Evolutionary conservation across 2,797 vertebrate species (phyloP).

Genomic region (Crenuchus spilurus): DNA sequence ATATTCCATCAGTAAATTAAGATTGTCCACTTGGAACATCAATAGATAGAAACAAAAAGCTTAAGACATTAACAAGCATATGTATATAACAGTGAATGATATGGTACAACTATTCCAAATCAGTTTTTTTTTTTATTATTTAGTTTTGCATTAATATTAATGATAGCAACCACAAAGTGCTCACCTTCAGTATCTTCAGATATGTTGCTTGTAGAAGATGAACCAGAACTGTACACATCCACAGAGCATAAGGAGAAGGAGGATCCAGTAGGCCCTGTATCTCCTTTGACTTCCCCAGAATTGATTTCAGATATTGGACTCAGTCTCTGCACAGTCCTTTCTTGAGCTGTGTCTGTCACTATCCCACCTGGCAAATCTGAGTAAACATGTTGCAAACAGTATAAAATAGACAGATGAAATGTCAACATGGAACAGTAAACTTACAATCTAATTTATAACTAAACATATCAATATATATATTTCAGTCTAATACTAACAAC

Average conservation of each 20-base stretch:
- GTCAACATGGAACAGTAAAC: no score
- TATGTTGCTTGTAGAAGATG: slow-evolving; percentile 79
- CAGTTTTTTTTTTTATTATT: background rate
- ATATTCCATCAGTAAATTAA: no score
- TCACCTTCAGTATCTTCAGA: slow-evolving; percentile 84
- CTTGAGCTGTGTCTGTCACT: slow-evolving; percentile 46
- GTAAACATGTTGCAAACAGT: background rate
- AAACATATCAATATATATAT: no score
- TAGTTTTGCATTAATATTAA: background rate
- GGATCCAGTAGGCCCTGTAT: slow-evolving; percentile 69
- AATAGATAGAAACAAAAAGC: no score
- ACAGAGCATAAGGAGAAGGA: slow-evolving; percentile 78
- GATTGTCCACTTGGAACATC: no score
- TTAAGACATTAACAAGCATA: no score
- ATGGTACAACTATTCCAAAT: no score
- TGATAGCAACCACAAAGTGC: slow-evolving; percentile 61
- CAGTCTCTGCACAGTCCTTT: slow-evolving; percentile 57
- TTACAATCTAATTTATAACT: no score
- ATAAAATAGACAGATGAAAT: background rate
- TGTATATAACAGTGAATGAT: no score
- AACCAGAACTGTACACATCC: slow-evolving; percentile 80
- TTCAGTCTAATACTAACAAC: background rate
- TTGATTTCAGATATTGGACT: slow-evolving; percentile 66
- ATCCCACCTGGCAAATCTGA: background rate
- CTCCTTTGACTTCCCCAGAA: slow-evolving; percentile 67